phyloP scores from a whole-genome alignment of 1,140 invertebrate genomes.

The Parapsyche elsis region DNA sequence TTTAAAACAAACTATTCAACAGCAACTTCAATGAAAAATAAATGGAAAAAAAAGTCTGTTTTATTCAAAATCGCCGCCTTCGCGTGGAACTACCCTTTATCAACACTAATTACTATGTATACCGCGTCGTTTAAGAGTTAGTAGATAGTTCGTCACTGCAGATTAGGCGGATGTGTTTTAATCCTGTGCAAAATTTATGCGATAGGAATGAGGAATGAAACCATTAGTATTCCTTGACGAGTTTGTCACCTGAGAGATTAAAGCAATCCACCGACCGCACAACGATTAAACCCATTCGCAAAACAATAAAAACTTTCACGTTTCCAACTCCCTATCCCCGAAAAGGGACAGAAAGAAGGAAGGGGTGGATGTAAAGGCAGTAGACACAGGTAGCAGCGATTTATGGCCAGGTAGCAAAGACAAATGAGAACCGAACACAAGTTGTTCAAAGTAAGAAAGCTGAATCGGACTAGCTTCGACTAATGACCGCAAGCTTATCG shows the following conservation, averaged over 20 bases:
- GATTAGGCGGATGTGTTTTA: background rate
- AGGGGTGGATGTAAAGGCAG: background rate
- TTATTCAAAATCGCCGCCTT: no score
- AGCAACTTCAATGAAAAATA: no score
- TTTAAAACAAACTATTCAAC: no score
- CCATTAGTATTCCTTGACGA: slow-evolving; percentile 26
- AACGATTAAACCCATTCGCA: background rate
- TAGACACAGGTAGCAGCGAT: background rate
- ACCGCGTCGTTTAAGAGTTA: no score
- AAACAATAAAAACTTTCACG: slow-evolving; percentile 25
- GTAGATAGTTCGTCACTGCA: no score
- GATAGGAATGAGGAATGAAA: background rate
- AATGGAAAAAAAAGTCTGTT: no score
- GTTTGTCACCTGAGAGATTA: slow-evolving; percentile 30
- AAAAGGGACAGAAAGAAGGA: background rate
- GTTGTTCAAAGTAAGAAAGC: background rate
- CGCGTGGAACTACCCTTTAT: no score
- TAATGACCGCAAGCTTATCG: background rate
- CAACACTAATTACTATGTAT: no score
- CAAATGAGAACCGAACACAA: background rate
- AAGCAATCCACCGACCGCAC: background rate
- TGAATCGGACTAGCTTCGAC: background rate
- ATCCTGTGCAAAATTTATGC: background rate
- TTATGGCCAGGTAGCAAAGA: background rate
- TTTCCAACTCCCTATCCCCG: background rate